Evolutionary conservation across 1,140 invertebrate genomes (phyloP).

Genomic region (Rhizoglyphus robini): DNA sequence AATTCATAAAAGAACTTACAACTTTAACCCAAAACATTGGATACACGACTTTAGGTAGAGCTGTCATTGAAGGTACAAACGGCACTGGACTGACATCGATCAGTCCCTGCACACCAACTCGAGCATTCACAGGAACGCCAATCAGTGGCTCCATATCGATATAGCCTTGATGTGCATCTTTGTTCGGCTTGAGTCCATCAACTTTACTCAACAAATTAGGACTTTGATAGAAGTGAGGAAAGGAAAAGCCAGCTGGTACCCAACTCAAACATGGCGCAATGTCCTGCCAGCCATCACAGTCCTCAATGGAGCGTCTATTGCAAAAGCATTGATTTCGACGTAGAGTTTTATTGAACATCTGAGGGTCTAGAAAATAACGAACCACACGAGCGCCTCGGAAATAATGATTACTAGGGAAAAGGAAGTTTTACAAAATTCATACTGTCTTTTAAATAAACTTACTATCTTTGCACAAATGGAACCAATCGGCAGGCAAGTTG

Average conservation of each 20-base stretch:
- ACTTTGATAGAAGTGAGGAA: neutral
- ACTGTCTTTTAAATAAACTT: neutral
- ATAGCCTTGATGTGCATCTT: neutral
- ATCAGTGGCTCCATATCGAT: neutral
- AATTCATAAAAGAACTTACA: neutral
- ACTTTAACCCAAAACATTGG: neutral
- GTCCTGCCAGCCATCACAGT: neutral
- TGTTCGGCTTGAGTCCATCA: neutral
- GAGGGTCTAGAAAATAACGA: neutral
- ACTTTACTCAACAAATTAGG: neutral
- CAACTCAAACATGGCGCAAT: neutral
- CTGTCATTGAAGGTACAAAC: neutral
- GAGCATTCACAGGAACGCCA: neutral
- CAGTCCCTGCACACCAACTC: neutral
- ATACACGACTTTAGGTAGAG: neutral
- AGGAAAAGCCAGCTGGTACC: neutral
- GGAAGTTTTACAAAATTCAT: no score
- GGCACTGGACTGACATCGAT: neutral
- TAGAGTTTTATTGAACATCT: neutral
- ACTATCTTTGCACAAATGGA: neutral
- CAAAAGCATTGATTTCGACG: neutral
- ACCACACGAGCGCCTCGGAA: no score
- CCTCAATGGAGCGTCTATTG: neutral
- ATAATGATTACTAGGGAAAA: no score
- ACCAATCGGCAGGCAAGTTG: neutral